phyloP scores from a whole-genome alignment of 2,797 vertebrate species.

The Schizothorax lantsangensis region DNA sequence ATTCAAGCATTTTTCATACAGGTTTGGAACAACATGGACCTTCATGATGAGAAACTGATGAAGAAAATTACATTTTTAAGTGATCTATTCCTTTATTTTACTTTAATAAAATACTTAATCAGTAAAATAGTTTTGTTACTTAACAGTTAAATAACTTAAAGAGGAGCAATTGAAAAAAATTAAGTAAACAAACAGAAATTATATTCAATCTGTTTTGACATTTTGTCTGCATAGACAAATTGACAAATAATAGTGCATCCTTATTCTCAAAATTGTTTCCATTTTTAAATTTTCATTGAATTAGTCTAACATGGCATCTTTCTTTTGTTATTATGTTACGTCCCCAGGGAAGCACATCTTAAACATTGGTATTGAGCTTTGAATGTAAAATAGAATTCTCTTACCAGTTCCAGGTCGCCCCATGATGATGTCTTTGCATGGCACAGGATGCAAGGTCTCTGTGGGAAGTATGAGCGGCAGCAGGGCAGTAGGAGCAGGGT shows the following conservation, averaged over 20 bases:
- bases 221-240: not conserved
- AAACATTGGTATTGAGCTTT: not conserved
- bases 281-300: not conserved
- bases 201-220: conserved; percentile 7
- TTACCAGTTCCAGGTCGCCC: conserved; percentile 94
- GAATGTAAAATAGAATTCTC: conserved; percentile 52
- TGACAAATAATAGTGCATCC: not conserved
- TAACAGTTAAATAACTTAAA: not conserved
- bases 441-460: conserved; percentile 87
- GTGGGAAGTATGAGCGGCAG: conserved; percentile 90
- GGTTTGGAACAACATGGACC: not conserved
- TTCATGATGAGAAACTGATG: not conserved
- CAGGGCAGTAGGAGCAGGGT: conserved; percentile 91
- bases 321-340: not conserved
- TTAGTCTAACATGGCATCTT: not conserved
- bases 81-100: not conserved
- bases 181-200: not conserved
- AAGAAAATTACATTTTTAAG: not conserved
- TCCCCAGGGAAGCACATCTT: not conserved
- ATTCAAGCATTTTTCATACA: not conserved
- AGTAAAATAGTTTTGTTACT: not conserved
- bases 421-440: conserved; percentile 94
- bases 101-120: not conserved
- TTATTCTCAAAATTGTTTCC: not conserved
- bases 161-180: not conserved